These are phyloP conservation scores for Macrophya annulata DNA, from an alignment of 2,888 invertebrate species.

Conservation along the genomic window DNA sequence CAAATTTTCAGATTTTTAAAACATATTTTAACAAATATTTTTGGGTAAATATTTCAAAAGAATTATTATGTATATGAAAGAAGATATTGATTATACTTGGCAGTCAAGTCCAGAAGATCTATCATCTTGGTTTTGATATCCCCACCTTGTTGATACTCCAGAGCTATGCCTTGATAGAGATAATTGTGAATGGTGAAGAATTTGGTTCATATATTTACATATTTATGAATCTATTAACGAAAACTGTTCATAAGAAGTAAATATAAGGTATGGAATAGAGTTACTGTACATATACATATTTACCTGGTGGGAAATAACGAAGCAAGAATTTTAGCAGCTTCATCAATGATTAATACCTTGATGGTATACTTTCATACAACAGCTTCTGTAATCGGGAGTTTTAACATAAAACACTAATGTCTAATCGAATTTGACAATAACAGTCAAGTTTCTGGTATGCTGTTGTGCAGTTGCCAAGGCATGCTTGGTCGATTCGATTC, in stretches of 20 bases:
- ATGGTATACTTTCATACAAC: not conserved
- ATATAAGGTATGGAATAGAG: not conserved
- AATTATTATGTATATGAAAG: conserved; percentile 44
- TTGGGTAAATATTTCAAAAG: not conserved
- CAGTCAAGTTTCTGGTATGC: not conserved
- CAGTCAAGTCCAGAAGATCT: conserved; percentile 84
- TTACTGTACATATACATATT: conserved; percentile 57
- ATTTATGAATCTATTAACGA: not conserved
- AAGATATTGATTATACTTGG: conserved; percentile 80
- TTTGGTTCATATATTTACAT: not conserved
- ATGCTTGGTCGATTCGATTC: conserved; percentile 68
- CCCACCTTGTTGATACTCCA: conserved; percentile 84
- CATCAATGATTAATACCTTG: conserved; percentile 80
- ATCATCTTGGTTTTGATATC: conserved; percentile 84
- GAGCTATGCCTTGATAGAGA: conserved; percentile 80
- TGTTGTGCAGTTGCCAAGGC: conserved; percentile 64
- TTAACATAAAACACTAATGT: not conserved
- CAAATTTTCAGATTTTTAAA: not conserved
- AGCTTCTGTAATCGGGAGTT: not conserved
- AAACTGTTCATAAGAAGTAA: not conserved
- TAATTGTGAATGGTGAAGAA: conserved; percentile 46
- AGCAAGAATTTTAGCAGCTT: conserved; percentile 86
- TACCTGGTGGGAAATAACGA: conserved; percentile 88
- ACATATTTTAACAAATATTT: conserved; percentile 38
- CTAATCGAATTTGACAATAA: not conserved